phyloP scores from a whole-genome alignment of 2,888 invertebrate genomes.

The Halictus quadricinctus region DNA sequence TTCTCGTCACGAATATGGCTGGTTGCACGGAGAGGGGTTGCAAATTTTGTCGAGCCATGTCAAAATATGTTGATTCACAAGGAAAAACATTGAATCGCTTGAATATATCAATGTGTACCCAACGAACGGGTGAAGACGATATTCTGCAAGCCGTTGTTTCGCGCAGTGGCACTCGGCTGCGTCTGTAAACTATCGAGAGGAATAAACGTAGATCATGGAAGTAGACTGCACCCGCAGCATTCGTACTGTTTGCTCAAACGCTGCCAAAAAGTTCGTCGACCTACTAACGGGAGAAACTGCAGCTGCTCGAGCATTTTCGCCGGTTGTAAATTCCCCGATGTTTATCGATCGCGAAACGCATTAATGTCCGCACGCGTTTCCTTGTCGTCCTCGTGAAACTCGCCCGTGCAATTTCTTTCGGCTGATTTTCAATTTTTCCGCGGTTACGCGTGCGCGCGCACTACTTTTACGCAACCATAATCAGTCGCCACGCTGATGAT shows the following conservation, averaged over 20 bases:
- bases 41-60: background rate
- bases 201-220: conserved; percentile 33
- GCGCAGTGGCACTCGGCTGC: background rate
- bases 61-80: background rate
- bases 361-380: conserved; percentile 8
- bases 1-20: too few relatives aligned
- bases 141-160: conserved; percentile 2
- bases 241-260: conserved; percentile 54
- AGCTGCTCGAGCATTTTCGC: conserved; percentile 45
- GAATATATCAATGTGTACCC: background rate
- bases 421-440: background rate
- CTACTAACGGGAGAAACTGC: conserved; percentile 55
- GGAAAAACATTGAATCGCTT: background rate
- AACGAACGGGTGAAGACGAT: background rate
- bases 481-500: background rate
- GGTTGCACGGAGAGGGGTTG: too few relatives aligned
- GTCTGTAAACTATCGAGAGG: conserved; percentile 18
- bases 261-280: conserved; percentile 66
- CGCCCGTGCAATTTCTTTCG: background rate
- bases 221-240: conserved; percentile 26
- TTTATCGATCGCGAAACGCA: conserved; percentile 35
- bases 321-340: conserved; percentile 37
- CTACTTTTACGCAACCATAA: background rate
- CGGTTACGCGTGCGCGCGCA: background rate
- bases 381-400: background rate